These are phyloP conservation scores for Pygmarrhopalites habei DNA, from an alignment of 1,140 invertebrate genomes.

Conservation along the genomic window DNA sequence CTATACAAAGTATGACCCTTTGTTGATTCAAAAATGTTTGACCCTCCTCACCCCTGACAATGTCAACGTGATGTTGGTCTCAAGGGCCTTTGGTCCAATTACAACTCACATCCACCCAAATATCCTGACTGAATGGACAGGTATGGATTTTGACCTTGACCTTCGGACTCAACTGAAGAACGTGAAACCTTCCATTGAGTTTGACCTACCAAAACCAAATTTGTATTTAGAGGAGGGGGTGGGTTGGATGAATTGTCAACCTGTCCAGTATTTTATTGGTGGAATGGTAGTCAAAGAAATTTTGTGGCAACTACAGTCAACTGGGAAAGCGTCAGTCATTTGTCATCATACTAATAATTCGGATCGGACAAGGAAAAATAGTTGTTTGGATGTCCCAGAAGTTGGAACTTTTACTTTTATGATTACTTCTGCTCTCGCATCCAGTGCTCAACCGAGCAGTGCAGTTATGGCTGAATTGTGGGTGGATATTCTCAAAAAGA, in stretches of 20 bases:
- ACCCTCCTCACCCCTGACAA: background rate
- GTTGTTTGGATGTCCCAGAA: background rate
- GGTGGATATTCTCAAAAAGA: background rate
- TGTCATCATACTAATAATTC: background rate
- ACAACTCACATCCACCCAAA: background rate
- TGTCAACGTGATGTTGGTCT: background rate
- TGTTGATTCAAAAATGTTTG: background rate
- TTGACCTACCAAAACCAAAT: background rate
- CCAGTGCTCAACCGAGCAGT: background rate
- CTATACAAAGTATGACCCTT: slow-evolving; percentile 1
- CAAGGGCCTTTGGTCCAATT: background rate
- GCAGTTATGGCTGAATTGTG: background rate
- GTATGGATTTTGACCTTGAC: background rate
- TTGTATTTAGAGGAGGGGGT: background rate
- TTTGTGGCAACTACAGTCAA: background rate
- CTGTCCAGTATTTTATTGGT: background rate
- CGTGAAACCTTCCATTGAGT: background rate
- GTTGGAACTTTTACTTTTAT: background rate
- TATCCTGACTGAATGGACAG: background rate
- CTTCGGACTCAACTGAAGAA: background rate
- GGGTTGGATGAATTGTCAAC: no score
- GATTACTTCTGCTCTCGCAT: background rate
- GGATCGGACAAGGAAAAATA: no score
- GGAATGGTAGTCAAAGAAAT: background rate
- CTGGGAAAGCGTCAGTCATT: background rate